A percentile compares a stretch with the other conserved stretches of the same genome.
phyloP scores from a whole-genome alignment of 2,797 vertebrate species.

The Holocentrus rufus region DNA sequence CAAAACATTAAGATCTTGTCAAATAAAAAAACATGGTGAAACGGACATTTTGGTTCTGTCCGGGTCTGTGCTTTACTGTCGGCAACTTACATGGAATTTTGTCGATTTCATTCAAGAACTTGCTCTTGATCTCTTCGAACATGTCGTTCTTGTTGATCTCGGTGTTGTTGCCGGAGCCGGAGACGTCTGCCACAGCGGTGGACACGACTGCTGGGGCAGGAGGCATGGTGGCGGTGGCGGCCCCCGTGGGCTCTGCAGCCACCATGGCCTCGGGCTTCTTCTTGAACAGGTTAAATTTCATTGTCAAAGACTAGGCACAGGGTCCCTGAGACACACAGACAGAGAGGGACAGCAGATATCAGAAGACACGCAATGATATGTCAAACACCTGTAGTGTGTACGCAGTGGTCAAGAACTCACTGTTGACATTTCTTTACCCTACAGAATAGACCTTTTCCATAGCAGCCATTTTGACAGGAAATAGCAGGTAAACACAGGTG shows the following conservation, averaged over 20 bases:
- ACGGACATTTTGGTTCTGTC: too few relatives aligned
- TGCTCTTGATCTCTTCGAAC: constrained; percentile 91
- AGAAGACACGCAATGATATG: background rate
- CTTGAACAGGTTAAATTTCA: constrained; percentile 85
- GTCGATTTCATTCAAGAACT: constrained; percentile 95
- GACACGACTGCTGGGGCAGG: constrained; percentile 72
- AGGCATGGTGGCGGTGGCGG: constrained; percentile 68
- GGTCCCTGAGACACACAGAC: constrained; percentile 63
- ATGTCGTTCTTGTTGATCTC: constrained; percentile 87
- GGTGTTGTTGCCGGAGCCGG: constrained; percentile 81
- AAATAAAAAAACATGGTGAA: background rate
- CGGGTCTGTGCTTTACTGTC: too few relatives aligned
- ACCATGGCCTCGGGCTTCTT: constrained; percentile 74
- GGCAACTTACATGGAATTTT: constrained; percentile 93
- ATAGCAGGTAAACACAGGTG: too few relatives aligned
- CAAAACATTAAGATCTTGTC: background rate
- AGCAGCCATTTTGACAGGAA: too few relatives aligned
- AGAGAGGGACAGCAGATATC: background rate
- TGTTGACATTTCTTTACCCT: background rate
- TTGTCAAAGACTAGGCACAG: constrained; percentile 71
- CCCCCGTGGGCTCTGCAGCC: constrained; percentile 77
- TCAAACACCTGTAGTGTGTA: background rate
- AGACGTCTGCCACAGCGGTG: constrained; percentile 83
- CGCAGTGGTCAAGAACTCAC: background rate
- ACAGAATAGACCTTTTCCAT: too few relatives aligned